phyloP scores from a whole-genome alignment of 2,888 invertebrate species.

The Scaptomyza tumidula region DNA sequence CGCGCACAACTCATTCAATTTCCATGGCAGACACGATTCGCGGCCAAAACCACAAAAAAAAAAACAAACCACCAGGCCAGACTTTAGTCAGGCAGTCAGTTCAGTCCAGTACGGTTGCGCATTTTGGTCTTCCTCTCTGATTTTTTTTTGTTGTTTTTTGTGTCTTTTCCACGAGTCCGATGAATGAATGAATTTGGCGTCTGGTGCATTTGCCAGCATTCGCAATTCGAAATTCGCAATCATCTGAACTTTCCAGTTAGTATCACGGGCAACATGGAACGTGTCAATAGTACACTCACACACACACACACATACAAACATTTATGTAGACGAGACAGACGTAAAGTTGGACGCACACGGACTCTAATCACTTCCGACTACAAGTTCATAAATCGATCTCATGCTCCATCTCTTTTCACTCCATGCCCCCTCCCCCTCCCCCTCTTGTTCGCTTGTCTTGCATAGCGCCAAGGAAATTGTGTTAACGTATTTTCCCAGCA shows the following conservation, averaged over 20 bases:
- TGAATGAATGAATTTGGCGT: slow-evolving; percentile 75
- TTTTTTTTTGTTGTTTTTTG: background rate
- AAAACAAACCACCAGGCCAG: background rate
- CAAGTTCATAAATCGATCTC: slow-evolving; percentile 68
- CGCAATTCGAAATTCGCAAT: slow-evolving; percentile 40
- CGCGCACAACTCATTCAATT: slow-evolving; percentile 80
- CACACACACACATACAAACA: slow-evolving; percentile 26
- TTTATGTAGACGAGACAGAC: slow-evolving; percentile 17
- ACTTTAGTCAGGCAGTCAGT: slow-evolving; percentile 9
- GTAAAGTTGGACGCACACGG: slow-evolving; percentile 50
- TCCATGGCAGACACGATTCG: slow-evolving; percentile 76
- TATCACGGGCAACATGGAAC: slow-evolving; percentile 65
- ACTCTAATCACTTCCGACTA: slow-evolving; percentile 75
- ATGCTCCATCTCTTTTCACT: slow-evolving; percentile 7
- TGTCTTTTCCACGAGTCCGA: slow-evolving; percentile 29
- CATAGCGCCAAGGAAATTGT: slow-evolving; percentile 39
- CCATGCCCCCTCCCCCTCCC: background rate
- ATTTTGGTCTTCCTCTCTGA: slow-evolving; percentile 12
- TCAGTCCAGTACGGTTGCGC: slow-evolving; percentile 14
- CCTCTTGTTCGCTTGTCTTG: background rate
- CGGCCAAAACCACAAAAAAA: slow-evolving; percentile 11
- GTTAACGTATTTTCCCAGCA: slow-evolving; percentile 57
- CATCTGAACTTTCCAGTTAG: slow-evolving; percentile 49
- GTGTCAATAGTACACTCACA: slow-evolving; percentile 73
- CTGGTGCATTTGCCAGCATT: slow-evolving; percentile 50